A percentile compares a stretch with the other conserved stretches of the same genome.
These are phyloP conservation scores for Melitaea cinxia DNA, from an alignment of 1,140 invertebrate genomes.

Conservation along the genomic window DNA sequence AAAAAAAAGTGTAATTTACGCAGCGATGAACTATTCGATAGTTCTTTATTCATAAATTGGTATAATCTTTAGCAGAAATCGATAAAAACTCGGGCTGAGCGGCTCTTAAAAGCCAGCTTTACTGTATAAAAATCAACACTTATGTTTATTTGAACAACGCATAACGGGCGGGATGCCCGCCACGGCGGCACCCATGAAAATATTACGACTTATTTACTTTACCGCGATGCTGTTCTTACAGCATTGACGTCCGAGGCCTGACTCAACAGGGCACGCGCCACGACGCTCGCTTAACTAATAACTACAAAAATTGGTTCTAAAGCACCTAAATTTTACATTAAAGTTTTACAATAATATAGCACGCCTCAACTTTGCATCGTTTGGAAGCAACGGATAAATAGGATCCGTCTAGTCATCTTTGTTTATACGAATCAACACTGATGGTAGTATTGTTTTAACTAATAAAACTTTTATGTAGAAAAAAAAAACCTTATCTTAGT, in stretches of 20 bases:
- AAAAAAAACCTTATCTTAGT: neutral
- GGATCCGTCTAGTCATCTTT: conserved; percentile 19
- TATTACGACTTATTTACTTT: conserved; percentile 80
- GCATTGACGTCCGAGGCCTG: conserved; percentile 62
- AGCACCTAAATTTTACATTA: too few relatives aligned
- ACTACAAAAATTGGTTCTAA: conserved; percentile 28
- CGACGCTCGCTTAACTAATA: conserved; percentile 31
- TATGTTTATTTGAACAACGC: conserved; percentile 55
- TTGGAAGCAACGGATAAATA: conserved; percentile 38
- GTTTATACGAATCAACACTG: conserved; percentile 16
- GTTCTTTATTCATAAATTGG: conserved; percentile 35
- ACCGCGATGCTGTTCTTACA: conserved; percentile 64
- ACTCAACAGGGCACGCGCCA: conserved; percentile 57
- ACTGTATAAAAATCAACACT: conserved; percentile 76
- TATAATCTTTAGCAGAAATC: conserved; percentile 51
- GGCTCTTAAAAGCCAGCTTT: conserved; percentile 55
- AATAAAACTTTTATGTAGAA: neutral
- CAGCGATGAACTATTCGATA: conserved; percentile 14
- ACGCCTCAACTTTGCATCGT: neutral
- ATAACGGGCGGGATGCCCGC: conserved; percentile 50
- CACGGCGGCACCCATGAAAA: conserved; percentile 72
- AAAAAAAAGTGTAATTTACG: conserved; percentile 22
- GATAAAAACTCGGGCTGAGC: conserved; percentile 35
- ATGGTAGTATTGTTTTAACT: neutral
- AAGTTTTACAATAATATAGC: too few relatives aligned